A percentile compares a stretch with the other conserved stretches of the same genome.
These are phyloP conservation scores for Chaetorhynchus papuensis DNA, from an alignment of 2,113 vertebrate species.

Conservation along the genomic window DNA sequence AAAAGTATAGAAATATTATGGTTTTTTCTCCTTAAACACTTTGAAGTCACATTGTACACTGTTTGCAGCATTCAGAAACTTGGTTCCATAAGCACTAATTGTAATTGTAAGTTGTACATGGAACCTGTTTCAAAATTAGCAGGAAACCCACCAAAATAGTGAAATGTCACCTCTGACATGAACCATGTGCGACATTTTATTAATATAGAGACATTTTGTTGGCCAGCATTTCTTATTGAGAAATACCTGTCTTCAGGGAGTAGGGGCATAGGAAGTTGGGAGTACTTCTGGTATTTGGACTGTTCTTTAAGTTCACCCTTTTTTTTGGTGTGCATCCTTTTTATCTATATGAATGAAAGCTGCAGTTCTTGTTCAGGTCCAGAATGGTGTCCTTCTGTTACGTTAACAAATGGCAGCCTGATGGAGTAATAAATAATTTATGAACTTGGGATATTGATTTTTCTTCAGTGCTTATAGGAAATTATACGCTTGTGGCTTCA, in stretches of 20 bases:
- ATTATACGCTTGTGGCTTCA: conserved; percentile 38
- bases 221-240: background rate
- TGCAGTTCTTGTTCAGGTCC: background rate
- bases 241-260: background rate
- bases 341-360: background rate
- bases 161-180: background rate
- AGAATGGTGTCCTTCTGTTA: background rate
- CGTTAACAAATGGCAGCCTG: conserved; percentile 2
- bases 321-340: background rate
- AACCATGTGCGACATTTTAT: background rate
- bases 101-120: background rate
- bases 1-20: background rate
- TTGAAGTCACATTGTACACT: background rate
- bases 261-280: background rate
- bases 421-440: conserved; percentile 54
- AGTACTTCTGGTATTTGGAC: background rate
- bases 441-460: conserved; percentile 52
- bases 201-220: background rate
- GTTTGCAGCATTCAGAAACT: background rate
- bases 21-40: background rate
- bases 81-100: background rate
- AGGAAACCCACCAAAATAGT: background rate
- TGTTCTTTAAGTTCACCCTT: background rate
- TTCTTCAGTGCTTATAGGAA: conserved; percentile 54
- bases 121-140: background rate